Conservation (phyloP, 2,797 vertebrate genomes). For the Thalassophryne amazonica region DNA sequence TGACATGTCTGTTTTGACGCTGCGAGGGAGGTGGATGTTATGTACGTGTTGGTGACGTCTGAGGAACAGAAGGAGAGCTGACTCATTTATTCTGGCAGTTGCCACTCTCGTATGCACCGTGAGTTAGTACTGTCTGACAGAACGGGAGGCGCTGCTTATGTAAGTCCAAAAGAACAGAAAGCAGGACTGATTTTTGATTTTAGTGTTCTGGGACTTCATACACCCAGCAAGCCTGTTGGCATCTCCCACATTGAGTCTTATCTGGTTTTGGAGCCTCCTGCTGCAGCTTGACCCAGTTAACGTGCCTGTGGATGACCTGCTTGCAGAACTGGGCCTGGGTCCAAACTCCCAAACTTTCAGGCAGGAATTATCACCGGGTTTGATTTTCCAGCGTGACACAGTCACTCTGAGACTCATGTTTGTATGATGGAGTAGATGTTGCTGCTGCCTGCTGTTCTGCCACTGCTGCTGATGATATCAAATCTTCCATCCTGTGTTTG, state of each 20-base stretch:
- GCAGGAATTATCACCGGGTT: constrained; percentile 53
- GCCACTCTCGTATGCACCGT: constrained; percentile 62
- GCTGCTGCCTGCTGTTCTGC: constrained; percentile 26
- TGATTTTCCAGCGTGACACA: constrained; percentile 49
- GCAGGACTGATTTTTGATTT: constrained; percentile 4
- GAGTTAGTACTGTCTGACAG: constrained; percentile 37
- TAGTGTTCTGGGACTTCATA: background rate
- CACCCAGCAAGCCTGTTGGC: constrained; percentile 1
- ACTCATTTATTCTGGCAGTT: constrained; percentile 66
- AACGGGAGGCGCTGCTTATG: constrained; percentile 32
- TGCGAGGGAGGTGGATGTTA: constrained; percentile 60
- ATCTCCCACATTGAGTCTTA: constrained; percentile 27
- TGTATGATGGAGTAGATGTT: constrained; percentile 47
- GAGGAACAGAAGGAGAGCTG: constrained; percentile 65
- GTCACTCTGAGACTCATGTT: constrained; percentile 46
- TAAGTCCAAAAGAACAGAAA: constrained; percentile 23
- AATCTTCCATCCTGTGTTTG: constrained; percentile 47
- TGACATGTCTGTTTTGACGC: constrained; percentile 61
- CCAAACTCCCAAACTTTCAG: constrained; percentile 24
- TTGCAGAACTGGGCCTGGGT: constrained; percentile 39
- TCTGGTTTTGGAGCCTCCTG: constrained; percentile 16
- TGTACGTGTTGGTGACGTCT: constrained; percentile 62
- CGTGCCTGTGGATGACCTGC: constrained; percentile 45
- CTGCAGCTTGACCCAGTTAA: constrained; percentile 55
- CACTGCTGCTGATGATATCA: constrained; percentile 42